Evolutionary conservation across 2,888 invertebrate species (phyloP).

Genomic region (Heliconius ethilla): DNA sequence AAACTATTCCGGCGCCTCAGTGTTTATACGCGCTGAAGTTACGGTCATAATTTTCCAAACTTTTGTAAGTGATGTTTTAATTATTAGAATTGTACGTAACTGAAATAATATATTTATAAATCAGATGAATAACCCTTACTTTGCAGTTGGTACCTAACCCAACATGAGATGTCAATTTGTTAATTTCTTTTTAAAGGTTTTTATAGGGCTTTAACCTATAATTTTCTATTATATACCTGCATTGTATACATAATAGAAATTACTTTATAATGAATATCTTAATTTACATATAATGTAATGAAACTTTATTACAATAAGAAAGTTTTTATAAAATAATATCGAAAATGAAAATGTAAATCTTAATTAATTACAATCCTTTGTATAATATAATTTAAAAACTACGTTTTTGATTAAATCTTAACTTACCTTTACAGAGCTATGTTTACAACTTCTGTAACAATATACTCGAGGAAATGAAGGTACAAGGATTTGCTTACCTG

Average conservation of each 20-base stretch:
- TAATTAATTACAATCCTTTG: background rate
- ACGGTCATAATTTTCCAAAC: conserved; percentile 32
- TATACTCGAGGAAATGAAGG: conserved; percentile 35
- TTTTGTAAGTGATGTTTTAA: conserved; percentile 23
- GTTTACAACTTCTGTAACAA: conserved; percentile 27
- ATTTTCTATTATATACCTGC: background rate
- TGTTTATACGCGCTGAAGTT: conserved; percentile 28
- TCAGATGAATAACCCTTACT: background rate
- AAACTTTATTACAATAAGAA: background rate
- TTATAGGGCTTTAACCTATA: conserved; percentile 13
- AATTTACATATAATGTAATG: background rate
- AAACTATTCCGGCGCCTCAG: conserved; percentile 30
- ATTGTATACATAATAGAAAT: conserved; percentile 25
- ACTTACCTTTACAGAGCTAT: conserved; percentile 35
- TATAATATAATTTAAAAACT: background rate
- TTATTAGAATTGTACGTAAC: background rate
- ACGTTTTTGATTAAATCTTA: background rate
- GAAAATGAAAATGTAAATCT: background rate
- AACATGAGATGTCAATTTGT: background rate
- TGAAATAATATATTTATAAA: background rate
- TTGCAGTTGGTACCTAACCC: too few relatives aligned
- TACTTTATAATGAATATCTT: background rate
- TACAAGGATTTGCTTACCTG: conserved; percentile 61
- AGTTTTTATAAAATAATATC: background rate
- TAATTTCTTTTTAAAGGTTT: background rate